Conservation (phyloP, 2,113 vertebrate species). For the Ammodytes dubius region DNA sequence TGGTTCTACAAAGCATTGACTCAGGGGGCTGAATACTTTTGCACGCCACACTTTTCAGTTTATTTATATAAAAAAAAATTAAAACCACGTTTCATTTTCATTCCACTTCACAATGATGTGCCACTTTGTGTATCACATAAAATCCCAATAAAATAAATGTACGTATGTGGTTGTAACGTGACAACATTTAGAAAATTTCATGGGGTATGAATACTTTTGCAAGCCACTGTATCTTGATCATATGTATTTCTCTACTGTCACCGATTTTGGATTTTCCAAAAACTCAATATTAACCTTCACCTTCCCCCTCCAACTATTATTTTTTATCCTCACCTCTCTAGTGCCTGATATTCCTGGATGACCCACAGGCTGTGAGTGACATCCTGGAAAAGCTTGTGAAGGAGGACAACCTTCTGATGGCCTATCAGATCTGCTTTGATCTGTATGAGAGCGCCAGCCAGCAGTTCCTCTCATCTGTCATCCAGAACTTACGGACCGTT, state of each 20-base stretch:
- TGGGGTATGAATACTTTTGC: too few relatives aligned
- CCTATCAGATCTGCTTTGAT: constrained; percentile 99
- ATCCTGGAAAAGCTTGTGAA: constrained; percentile 98
- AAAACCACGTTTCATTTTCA: too few relatives aligned
- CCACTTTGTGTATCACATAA: too few relatives aligned
- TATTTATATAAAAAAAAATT: too few relatives aligned
- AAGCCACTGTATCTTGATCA: neutral
- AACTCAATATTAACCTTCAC: neutral
- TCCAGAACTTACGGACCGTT: constrained; percentile 95
- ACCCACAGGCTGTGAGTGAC: constrained; percentile 98
- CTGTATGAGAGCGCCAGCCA: constrained; percentile 99
- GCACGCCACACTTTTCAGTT: too few relatives aligned
- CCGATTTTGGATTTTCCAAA: neutral
- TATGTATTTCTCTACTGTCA: neutral
- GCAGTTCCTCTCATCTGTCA: constrained; percentile 98
- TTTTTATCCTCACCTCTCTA: constrained; percentile 61
- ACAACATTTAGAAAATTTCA: too few relatives aligned
- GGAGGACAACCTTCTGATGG: constrained; percentile 99
- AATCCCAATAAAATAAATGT: too few relatives aligned
- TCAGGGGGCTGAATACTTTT: too few relatives aligned
- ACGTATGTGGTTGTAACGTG: too few relatives aligned
- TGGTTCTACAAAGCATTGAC: too few relatives aligned
- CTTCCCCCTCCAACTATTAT: neutral
- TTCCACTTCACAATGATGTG: too few relatives aligned
- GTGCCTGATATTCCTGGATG: constrained; percentile 99